These are phyloP conservation scores for Cerastoderma edule DNA, from an alignment of 2,888 invertebrate genomes.

Conservation along the genomic window DNA sequence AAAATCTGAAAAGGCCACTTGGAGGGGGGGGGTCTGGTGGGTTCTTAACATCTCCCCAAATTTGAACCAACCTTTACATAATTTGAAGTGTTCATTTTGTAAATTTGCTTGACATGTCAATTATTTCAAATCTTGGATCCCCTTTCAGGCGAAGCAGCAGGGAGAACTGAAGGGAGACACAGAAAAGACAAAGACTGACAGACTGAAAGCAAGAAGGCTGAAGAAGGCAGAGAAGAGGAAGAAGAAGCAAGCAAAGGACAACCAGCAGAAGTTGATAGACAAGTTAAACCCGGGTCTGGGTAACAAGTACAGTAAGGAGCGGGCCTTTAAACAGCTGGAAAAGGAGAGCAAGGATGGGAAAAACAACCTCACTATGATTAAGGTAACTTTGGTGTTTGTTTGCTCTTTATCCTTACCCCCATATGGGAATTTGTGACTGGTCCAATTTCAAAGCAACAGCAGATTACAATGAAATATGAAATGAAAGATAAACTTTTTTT, in stretches of 20 bases:
- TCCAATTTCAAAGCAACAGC: too few relatives aligned
- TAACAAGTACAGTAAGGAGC: conserved; percentile 86
- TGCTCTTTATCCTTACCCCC: not conserved
- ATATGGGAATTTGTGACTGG: too few relatives aligned
- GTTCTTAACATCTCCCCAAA: too few relatives aligned
- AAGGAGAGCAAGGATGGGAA: conserved; percentile 85
- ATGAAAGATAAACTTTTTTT: too few relatives aligned
- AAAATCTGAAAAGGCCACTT: too few relatives aligned
- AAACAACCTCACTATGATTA: conserved; percentile 83
- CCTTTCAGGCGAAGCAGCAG: conserved; percentile 78
- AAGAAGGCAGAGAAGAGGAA: conserved; percentile 84
- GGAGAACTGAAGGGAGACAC: conserved; percentile 88
- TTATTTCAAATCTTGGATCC: not conserved
- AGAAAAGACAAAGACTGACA: conserved; percentile 94
- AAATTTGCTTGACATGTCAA: not conserved
- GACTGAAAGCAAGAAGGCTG: conserved; percentile 91
- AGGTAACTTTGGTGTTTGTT: conserved; percentile 83
- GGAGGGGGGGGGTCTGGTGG: too few relatives aligned
- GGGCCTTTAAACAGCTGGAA: conserved; percentile 87
- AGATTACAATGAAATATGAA: too few relatives aligned
- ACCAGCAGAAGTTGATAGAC: conserved; percentile 85
- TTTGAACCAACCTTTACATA: too few relatives aligned
- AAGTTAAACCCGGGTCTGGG: conserved; percentile 85
- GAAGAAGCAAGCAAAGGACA: conserved; percentile 92
- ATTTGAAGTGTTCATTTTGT: too few relatives aligned